phyloP scores from a whole-genome alignment of 2,113 vertebrate species.

The Datnioides undecimradiatus region DNA sequence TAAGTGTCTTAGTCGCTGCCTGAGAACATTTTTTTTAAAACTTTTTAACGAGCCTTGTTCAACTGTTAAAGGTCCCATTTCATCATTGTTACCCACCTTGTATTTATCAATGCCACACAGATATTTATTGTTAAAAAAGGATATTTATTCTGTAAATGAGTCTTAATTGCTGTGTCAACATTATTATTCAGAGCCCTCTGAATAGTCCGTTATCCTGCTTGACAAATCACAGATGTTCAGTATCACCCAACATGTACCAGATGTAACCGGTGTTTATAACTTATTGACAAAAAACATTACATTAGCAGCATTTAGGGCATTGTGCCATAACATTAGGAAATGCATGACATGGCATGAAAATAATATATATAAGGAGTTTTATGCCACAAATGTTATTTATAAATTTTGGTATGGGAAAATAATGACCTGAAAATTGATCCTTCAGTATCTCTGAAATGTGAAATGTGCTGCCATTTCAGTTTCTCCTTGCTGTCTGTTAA shows the following conservation, averaged over 20 bases:
- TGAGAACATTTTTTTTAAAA: neutral
- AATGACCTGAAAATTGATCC: conserved; percentile 7
- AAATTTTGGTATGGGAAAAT: conserved; percentile 3
- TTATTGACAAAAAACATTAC: neutral
- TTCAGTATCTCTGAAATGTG: too few relatives aligned
- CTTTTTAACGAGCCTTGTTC: conserved; percentile 10
- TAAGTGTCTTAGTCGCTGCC: conserved; percentile 22
- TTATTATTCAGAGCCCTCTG: conserved; percentile 16
- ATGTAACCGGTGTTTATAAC: conserved; percentile 28
- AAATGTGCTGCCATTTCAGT: conserved; percentile 11
- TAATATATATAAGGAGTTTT: conserved; percentile 54
- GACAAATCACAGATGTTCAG: conserved; percentile 58
- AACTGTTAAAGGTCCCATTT: neutral
- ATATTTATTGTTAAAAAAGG: conserved; percentile 68
- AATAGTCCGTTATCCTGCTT: conserved; percentile 25
- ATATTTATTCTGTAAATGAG: conserved; percentile 52
- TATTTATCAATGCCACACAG: conserved; percentile 43
- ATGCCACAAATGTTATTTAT: conserved; percentile 66
- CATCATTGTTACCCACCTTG: conserved; percentile 24
- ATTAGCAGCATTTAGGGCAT: conserved; percentile 27
- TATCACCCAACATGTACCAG: conserved; percentile 13
- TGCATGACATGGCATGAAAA: conserved; percentile 67
- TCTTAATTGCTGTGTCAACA: conserved; percentile 50
- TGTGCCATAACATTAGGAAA: conserved; percentile 41
- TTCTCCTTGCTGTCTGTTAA: conserved; percentile 16